Evolutionary conservation across 1,140 invertebrate genomes (phyloP).

Genomic region (Achatina immaculata): DNA sequence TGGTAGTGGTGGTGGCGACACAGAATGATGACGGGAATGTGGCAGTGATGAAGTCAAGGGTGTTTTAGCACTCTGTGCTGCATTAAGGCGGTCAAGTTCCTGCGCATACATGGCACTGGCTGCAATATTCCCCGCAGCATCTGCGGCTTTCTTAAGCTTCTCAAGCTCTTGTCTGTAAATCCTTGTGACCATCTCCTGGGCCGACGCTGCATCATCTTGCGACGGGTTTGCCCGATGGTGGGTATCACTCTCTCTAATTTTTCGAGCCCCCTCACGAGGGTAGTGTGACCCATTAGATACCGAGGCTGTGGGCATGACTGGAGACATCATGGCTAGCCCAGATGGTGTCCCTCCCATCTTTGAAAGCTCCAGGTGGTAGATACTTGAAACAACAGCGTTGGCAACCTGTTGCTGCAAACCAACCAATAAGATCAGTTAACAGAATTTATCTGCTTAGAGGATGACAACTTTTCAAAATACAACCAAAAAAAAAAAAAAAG

Average conservation of each 20-base stretch:
- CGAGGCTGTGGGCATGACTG: slow-evolving; percentile 32
- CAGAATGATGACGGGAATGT: background rate
- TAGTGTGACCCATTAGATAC: slow-evolving; percentile 28
- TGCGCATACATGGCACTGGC: slow-evolving; percentile 81
- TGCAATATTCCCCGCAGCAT: slow-evolving; percentile 76
- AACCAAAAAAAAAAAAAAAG: too few relatives aligned
- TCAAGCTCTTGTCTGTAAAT: slow-evolving; percentile 97
- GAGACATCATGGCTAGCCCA: slow-evolving; percentile 33
- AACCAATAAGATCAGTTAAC: background rate
- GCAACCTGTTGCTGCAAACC: slow-evolving; percentile 58
- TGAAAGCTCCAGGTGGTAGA: slow-evolving; percentile 66
- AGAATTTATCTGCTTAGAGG: too few relatives aligned
- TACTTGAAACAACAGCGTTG: slow-evolving; percentile 65
- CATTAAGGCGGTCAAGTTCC: slow-evolving; percentile 61
- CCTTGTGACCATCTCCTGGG: slow-evolving; percentile 95
- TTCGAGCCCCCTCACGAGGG: slow-evolving; percentile 36
- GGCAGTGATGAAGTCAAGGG: background rate
- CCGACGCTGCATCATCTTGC: slow-evolving; percentile 46
- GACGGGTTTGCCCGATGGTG: slow-evolving; percentile 27
- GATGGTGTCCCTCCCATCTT: slow-evolving; percentile 45
- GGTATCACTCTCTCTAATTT: slow-evolving; percentile 38
- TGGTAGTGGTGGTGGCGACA: background rate
- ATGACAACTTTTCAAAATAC: too few relatives aligned
- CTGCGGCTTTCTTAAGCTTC: slow-evolving; percentile 80
- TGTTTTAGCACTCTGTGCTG: background rate